Evolutionary conservation across 1,140 invertebrate species (phyloP), one percentile per base, ranked within the genome.

Genomic region (Pseudomyrmex dendroicus): DNA sequence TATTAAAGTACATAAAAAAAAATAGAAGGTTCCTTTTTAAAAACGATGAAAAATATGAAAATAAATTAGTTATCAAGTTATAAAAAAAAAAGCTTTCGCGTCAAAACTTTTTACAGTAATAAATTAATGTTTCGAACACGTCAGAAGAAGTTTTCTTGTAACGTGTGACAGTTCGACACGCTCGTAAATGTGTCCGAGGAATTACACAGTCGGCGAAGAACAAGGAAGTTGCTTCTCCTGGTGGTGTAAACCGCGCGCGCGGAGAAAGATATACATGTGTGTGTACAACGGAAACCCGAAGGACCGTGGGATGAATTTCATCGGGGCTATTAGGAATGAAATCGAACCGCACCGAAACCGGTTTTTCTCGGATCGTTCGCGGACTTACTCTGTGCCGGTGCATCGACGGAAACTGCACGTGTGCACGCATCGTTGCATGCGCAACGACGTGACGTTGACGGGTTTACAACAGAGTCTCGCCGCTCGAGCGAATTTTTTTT

Each of bases 241-340:
- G 57, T 44, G 25, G 54, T 20, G 77, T 25, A 52, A 52, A 50
- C 61, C 12, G 54, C 54, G 84, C 44, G 44, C 57, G 44, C 57
- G 44, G 72, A 76, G 57, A 76, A 46, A 84, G 67, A 86, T 8
- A 44, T 25, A 35, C 57, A 0, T 7, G 5, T 35, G 35, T 35
- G 35, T 35, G 0, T 15, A 70, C 48, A 54, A 13, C 52, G 25
- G 35, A 54, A 35, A 57, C 7, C 13, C 73, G 84, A 74, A 76
- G 67, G 84, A 50, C 66, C 85, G 70, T 89, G 73, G 86, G 86
- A 91, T 91, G 89, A 91, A 89, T 91, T 91, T 91, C 90, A 90
- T 87, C 85, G 85, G 85, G 67, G 63, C 85, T 85, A 91, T 91
- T 91, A 90, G 90, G 86, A 89, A 83, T 76, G 89, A 91, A 91